These are phyloP conservation scores for Monomorium pharaonis DNA, from an alignment of 1,140 invertebrate genomes.

Conservation along the genomic window DNA sequence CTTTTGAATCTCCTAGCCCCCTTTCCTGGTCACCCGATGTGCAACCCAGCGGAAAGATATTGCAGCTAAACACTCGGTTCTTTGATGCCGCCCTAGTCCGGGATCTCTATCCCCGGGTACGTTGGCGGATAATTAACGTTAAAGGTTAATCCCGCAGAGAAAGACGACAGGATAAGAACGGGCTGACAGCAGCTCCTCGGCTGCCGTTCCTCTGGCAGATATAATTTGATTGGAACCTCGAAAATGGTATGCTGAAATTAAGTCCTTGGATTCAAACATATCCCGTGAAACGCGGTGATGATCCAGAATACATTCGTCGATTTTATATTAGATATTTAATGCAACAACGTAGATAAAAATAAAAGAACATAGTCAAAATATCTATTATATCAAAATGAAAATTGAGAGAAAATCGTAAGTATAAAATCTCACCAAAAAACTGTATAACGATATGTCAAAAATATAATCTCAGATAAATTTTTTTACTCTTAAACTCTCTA, in stretches of 20 bases:
- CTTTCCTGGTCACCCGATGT: slow-evolving; percentile 74
- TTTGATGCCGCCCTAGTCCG: slow-evolving; percentile 77
- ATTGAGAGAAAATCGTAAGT: no score
- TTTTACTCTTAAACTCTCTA: no score
- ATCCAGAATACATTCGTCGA: not conserved
- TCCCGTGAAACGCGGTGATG: not conserved
- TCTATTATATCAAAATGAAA: no score
- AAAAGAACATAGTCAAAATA: not conserved
- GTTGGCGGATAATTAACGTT: slow-evolving; percentile 79
- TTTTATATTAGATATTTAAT: not conserved
- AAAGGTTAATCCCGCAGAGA: slow-evolving; percentile 78
- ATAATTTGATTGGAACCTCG: slow-evolving; percentile 44
- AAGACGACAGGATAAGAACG: slow-evolving; percentile 58
- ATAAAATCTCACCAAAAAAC: no score
- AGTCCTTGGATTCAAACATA: not conserved
- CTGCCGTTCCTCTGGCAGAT: slow-evolving; percentile 28
- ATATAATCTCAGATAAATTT: no score
- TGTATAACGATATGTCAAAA: no score
- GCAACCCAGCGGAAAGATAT: slow-evolving; percentile 80
- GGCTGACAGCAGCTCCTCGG: slow-evolving; percentile 44
- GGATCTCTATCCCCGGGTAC: slow-evolving; percentile 44
- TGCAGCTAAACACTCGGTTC: slow-evolving; percentile 79
- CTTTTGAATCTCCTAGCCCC: slow-evolving; percentile 59
- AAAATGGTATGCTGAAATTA: slow-evolving; percentile 18
- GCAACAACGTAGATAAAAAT: not conserved